Percentiles rank a stretch among this genome's conserved stretches.
These are phyloP conservation scores for Chaetodon trifasciatus DNA, from an alignment of 2,797 vertebrate species.

Conservation along the genomic window DNA sequence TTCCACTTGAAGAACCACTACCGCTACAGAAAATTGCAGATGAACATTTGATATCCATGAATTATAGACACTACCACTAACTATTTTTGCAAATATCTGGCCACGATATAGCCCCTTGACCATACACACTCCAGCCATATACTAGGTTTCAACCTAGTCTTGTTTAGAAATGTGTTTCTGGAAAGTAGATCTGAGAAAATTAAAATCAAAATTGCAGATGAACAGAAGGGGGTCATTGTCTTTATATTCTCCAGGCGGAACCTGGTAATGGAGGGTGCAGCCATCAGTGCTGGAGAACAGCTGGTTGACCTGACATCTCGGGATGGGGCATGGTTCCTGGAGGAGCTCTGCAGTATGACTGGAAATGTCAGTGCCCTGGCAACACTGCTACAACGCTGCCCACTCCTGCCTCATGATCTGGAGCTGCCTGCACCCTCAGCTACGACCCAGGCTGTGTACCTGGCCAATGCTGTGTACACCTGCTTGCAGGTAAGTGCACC, in stretches of 20 bases:
- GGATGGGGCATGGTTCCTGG: conserved; percentile 97
- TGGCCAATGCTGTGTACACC: conserved; percentile 95
- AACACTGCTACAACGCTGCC: conserved; percentile 93
- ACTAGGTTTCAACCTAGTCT: not conserved
- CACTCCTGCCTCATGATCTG: conserved; percentile 92
- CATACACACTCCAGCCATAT: not conserved
- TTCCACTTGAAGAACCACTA: no score
- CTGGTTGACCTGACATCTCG: conserved; percentile 95
- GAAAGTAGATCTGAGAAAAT: not conserved
- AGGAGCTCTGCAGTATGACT: conserved; percentile 98
- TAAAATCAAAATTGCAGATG: not conserved
- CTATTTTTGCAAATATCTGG: no score
- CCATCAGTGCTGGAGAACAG: conserved; percentile 95
- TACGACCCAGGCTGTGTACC: conserved; percentile 92
- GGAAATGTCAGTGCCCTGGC: conserved; percentile 94
- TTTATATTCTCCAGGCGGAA: conserved; percentile 86
- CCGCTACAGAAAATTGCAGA: no score
- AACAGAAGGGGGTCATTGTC: not conserved
- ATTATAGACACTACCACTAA: no score
- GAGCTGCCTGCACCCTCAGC: conserved; percentile 92
- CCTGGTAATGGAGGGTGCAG: conserved; percentile 97
- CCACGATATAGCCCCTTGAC: not conserved
- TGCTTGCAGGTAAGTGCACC: conserved; percentile 90
- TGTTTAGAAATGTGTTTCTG: not conserved
- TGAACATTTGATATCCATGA: no score